phyloP scores from a whole-genome alignment of 2,797 vertebrate species.

The Fistularia commersonii region DNA sequence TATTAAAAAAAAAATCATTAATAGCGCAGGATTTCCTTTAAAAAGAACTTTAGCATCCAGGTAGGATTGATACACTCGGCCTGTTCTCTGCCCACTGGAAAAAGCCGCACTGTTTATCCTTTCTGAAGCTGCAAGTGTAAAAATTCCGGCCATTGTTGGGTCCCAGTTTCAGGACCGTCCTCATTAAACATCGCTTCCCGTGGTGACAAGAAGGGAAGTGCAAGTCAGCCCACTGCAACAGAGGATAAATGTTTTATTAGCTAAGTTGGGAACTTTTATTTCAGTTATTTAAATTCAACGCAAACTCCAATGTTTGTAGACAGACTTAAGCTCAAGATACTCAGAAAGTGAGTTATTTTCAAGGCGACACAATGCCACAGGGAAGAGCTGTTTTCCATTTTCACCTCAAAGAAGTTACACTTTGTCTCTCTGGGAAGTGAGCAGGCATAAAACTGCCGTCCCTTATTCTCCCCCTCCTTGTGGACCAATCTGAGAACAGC shows the following conservation, averaged over 20 bases:
- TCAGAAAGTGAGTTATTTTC: conserved; percentile 1
- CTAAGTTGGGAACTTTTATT: too few species aligned
- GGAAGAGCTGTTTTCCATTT: conserved; percentile 19
- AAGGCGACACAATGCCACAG: background rate
- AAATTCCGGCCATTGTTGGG: conserved; percentile 92
- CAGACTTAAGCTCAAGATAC: background rate
- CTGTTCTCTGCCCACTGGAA: conserved; percentile 86
- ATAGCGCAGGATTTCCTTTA: background rate
- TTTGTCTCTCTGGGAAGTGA: conserved; percentile 77
- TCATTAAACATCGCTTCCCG: conserved; percentile 82
- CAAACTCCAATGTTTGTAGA: conserved; percentile 1
- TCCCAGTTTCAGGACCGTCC: conserved; percentile 90
- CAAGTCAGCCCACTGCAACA: conserved; percentile 90
- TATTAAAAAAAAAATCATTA: background rate
- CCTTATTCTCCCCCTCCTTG: conserved; percentile 89
- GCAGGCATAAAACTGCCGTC: conserved; percentile 87
- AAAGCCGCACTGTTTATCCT: conserved; percentile 86
- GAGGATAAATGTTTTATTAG: conserved; percentile 13
- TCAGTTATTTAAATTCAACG: conserved; percentile 7
- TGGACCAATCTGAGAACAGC: conserved; percentile 82
- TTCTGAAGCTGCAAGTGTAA: conserved; percentile 82
- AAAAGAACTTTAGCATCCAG: conserved; percentile 53
- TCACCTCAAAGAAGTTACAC: conserved; percentile 89
- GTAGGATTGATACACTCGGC: conserved; percentile 60
- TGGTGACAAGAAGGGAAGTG: conserved; percentile 88